phyloP scores from a whole-genome alignment of 2,888 invertebrate genomes.

The Teinopalpus imperialis region DNA sequence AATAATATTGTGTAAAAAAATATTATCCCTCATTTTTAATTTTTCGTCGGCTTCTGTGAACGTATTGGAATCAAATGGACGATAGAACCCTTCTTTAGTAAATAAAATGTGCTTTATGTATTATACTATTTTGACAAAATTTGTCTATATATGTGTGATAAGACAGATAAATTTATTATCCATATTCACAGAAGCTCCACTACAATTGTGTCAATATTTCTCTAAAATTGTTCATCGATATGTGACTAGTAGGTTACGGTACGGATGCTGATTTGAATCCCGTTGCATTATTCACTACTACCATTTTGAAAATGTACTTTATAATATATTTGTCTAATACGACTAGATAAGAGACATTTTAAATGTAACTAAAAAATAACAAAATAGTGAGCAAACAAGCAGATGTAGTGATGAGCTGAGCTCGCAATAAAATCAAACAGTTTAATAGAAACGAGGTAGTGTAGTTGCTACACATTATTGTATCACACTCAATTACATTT shows the following conservation, averaged over 20 bases:
- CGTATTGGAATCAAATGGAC: slow-evolving; percentile 42
- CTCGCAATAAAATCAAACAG: slow-evolving; percentile 58
- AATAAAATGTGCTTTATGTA: no score
- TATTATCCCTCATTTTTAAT: slow-evolving; percentile 60
- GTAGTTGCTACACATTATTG: slow-evolving; percentile 72
- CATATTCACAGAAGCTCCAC: slow-evolving; percentile 41
- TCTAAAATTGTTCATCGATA: slow-evolving; percentile 54
- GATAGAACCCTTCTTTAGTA: slow-evolving; percentile 1
- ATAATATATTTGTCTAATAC: slow-evolving; percentile 57
- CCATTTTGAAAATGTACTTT: slow-evolving; percentile 39
- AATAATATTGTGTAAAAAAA: slow-evolving; percentile 75
- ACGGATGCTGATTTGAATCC: slow-evolving; percentile 55
- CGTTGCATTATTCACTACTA: slow-evolving; percentile 46
- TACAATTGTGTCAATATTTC: slow-evolving; percentile 42
- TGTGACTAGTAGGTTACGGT: slow-evolving; percentile 58
- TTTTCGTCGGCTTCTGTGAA: slow-evolving; percentile 47
- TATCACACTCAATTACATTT: slow-evolving; percentile 59
- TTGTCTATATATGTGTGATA: no score
- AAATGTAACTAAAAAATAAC: slow-evolving; percentile 53
- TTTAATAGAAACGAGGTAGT: slow-evolving; percentile 71
- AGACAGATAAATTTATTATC: slow-evolving; percentile 32
- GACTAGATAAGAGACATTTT: slow-evolving; percentile 56
- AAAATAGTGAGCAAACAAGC: slow-evolving; percentile 67
- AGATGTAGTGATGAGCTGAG: slow-evolving; percentile 67
- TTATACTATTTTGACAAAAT: no score